Evolutionary conservation across 2,888 invertebrate genomes (phyloP), one percentile per base, ranked within the genome.

Genomic region (Leistus spinibarbis): DNA sequence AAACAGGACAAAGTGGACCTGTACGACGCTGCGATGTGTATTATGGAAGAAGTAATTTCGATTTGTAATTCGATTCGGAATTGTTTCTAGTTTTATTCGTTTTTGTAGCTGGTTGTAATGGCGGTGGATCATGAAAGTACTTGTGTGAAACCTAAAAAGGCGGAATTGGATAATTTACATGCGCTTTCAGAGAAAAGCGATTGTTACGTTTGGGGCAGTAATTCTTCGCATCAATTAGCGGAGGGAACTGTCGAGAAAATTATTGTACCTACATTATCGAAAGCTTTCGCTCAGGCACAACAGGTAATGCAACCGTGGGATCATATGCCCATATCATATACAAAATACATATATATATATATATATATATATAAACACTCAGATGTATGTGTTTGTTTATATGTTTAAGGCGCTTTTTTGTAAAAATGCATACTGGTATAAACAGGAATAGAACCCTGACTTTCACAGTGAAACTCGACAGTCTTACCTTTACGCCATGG

Each of bases 121-220:
- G 87, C 87, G 3, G 80, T 84, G 17, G 86, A 87, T 78, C 85
- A 84, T 78, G 83, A 84, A 9, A 83, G 83, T 9, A 81, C 82
- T 19, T 83, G 83, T 78, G 54, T 54, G 10, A 64, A 67, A 60
- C 77, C 72, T 57, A 76, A 73, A 27, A 63, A 71, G 16, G 67
- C 24, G 19, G 63, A 62, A 23, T 57, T 27, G 4, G 74, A 67
- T 17, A 67, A 66, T 54, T 17, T 62, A 54, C 60, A 67, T 66
- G 67, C 53, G 13, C 13, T 71, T 1, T 40, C 66, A 40, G 86
- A 87, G 79, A 85, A 84, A 76, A 85, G 86, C 77, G 88, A 89
- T 80, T 89, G 89, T 13, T 90, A 87, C 82, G 89, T 90, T 19
- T 91, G 90, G 90, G 91, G 91, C 1, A 90, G 90, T 80, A 91